Evolutionary conservation across 2,797 vertebrate species (phyloP).

Genomic region (Lates japonicus): DNA sequence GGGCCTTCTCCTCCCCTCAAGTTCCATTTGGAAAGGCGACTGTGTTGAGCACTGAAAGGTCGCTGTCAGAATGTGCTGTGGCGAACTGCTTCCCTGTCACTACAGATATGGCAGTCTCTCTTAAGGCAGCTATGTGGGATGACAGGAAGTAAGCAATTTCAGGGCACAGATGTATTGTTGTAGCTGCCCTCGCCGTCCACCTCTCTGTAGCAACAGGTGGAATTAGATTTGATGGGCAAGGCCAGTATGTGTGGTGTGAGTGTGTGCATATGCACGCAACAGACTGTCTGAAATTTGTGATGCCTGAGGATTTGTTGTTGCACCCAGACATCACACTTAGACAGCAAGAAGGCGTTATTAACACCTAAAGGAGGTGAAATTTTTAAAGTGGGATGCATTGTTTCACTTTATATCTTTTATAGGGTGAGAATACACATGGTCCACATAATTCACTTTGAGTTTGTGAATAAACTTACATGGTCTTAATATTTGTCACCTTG

Average conservation of each 20-base stretch:
- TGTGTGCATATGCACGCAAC: slow-evolving; percentile 37
- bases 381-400: slow-evolving; percentile 27
- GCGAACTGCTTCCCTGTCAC: slow-evolving; percentile 56
- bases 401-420: slow-evolving; percentile 31
- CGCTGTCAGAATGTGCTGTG: slow-evolving; percentile 36
- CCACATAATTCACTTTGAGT: slow-evolving; percentile 2
- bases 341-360: slow-evolving; percentile 33
- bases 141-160: slow-evolving; percentile 57
- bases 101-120: slow-evolving; percentile 45
- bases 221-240: slow-evolving; percentile 8
- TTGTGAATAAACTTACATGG: not conserved
- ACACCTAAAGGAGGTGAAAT: slow-evolving; percentile 31
- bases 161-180: slow-evolving; percentile 24
- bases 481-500: slow-evolving; percentile 9
- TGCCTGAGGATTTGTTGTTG: slow-evolving; percentile 40
- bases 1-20: slow-evolving; percentile 20
- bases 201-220: slow-evolving; percentile 53
- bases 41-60: slow-evolving; percentile 64
- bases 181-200: slow-evolving; percentile 13
- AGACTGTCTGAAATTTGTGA: slow-evolving; percentile 32
- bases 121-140: slow-evolving; percentile 32
- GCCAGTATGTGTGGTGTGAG: not conserved
- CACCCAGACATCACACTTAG: slow-evolving; percentile 36
- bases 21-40: slow-evolving; percentile 43
- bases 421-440: not conserved